Evolutionary conservation across 2,888 invertebrate species (phyloP).

Genomic region (Polydrusus pterygomalis): DNA sequence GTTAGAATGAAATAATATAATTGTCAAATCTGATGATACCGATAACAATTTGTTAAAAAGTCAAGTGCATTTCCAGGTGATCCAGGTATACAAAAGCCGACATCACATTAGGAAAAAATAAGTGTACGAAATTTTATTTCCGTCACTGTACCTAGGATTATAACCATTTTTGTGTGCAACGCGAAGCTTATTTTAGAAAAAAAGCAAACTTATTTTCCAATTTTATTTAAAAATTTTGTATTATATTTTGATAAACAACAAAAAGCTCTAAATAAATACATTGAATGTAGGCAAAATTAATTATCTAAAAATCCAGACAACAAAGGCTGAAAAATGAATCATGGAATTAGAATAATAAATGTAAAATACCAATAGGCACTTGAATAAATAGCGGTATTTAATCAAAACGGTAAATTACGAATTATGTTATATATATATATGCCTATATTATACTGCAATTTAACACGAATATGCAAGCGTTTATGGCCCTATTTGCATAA

Average conservation of each 20-base stretch:
- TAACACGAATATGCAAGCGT: slow-evolving; percentile 61
- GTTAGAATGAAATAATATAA: too few relatives aligned
- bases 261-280: slow-evolving; percentile 18
- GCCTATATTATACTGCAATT: slow-evolving; percentile 57
- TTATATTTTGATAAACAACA: neutral
- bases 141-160: too few relatives aligned
- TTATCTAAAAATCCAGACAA: slow-evolving; percentile 52
- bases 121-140: too few relatives aligned
- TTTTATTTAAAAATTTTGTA: neutral
- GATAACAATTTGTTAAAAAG: too few relatives aligned
- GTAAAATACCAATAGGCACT: slow-evolving; percentile 54
- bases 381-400: slow-evolving; percentile 57
- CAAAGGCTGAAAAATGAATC: slow-evolving; percentile 51
- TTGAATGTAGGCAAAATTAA: slow-evolving; percentile 39
- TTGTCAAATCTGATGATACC: too few relatives aligned
- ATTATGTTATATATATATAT: slow-evolving; percentile 52
- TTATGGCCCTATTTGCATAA: slow-evolving; percentile 65
- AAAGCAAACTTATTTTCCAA: too few relatives aligned
- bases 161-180: too few relatives aligned
- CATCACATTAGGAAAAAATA: too few relatives aligned
- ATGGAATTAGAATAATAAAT: slow-evolving; percentile 55
- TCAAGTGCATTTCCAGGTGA: too few relatives aligned
- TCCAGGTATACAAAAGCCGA: too few relatives aligned
- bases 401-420: slow-evolving; percentile 57
- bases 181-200: too few relatives aligned